Evolutionary conservation across 2,797 vertebrate species (phyloP), one percentile per base, ranked within the genome.

Genomic region (Tinamus major): DNA sequence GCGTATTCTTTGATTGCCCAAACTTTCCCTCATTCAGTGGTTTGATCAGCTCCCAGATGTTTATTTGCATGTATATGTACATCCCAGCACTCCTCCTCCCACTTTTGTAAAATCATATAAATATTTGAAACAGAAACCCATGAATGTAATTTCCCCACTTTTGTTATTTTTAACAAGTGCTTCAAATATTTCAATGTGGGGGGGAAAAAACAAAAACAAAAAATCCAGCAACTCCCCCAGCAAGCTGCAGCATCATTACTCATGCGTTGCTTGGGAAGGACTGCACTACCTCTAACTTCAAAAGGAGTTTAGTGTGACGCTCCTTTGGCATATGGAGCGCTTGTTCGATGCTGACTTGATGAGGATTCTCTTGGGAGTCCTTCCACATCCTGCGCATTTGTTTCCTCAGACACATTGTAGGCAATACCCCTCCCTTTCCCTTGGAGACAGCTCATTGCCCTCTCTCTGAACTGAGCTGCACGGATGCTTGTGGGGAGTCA

Each of bases 51-150:
- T 75, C 82, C 92, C 95, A 96, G 93, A 92, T 96, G 90, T 96
- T 92, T 96, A 95, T 95, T 94, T 96, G 93, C 93, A 96, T 94
- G 58, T 61, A 87, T 62, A 59, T 78, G 62, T 72, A 76, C 58
- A 75, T 63, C 65, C 69, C 62, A 65, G 85, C 37, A 72, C 39
- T 92, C 46, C 84, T 68, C 76, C 48, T 58, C 58, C 26, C 5
- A 55, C 62, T 90, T 95, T 89, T 89, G 81, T 89, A 94, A 94
- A 92, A 92, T 65, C 49, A 87, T 84, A 93, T 64, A 68, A 93
- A 95, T 94, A 93, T 95, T 92, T 96, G 94, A 94, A 94, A 85
- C 81, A 82, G 84, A 90, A 92, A 93, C 24, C 31, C 42, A 12
- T 85, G 86, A 95, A 93, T 90, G 79, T 17, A 93, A 94, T 94